Evolutionary conservation across 2,113 vertebrate genomes (phyloP), one percentile per base, ranked within the genome.

Genomic region (Solea senegalensis): DNA sequence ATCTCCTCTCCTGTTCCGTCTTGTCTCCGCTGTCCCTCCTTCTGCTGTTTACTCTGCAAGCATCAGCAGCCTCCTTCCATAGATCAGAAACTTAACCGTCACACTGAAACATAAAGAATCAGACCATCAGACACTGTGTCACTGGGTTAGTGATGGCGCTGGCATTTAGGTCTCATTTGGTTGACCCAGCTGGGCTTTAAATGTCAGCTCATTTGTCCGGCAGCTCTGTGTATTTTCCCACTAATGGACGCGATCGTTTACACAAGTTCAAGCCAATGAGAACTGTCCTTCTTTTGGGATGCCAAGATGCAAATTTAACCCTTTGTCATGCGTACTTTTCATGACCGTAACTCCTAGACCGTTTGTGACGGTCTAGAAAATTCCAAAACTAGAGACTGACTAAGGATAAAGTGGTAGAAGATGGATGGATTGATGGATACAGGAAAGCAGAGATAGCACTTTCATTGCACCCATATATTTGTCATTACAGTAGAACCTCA

Each of bases 131-230:
- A 27, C 46, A 12, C 54, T 13, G 57, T 69, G 54, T 68, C 62
- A 44, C 55, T 15, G 48, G 40, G 45, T 72, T 55, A 68, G 60
- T 46, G 70, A 80, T 76, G 50, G 21, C 10, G 1, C 28, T 78
- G 71, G 59, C 52, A 69, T 84, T 86, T 69, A 72, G 71, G 50
- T 48, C 44, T 44, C 45, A 50, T 79, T 81, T 59, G 65, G 21
- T 73, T 43, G 65, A 78, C 62, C n/a, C 63, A 64, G 61, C 56
- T 52, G 59, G 48, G 49, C n/a, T 59, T 60, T 64, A 76, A 81
- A 81, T 79, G 72, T 15, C 39, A 59, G 40, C 76, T 76, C 45
- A 39, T 72, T 65, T 68, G 53, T 72, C 49, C 68, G 45, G 27
- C 41, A 70, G 56, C 64, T 72, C 63, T 15, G 55, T 70, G 46